Base-by-base conservation (phyloP, 2,797 vertebrate genomes). In the Chiroxiphia lanceolata region DNA sequence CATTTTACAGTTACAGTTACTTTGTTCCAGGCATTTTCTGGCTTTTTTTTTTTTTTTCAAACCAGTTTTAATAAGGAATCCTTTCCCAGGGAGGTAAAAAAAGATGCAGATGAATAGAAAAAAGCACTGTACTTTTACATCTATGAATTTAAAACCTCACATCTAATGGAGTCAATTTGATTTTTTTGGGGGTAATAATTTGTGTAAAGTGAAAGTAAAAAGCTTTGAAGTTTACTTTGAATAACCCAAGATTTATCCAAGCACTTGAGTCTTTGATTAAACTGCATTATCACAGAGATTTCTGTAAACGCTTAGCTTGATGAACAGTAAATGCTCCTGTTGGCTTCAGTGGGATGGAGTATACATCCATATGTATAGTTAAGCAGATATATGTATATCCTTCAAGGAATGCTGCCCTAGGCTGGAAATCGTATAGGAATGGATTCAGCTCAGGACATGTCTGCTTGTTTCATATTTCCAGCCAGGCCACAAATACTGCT, bases 1-100 rank as follows among this genome's bases (percentile, higher is more conserved):
- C 97, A 97, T 98, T 98, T 98, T 98, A 97, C 97, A 97, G 97
- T 97, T 98, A 97, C 96, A 98, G 97, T 98, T 97, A 97, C 97
- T 98, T 98, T 98, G 98, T 98, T 98, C 94, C 95, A 97, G 97
- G 97, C 97, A 6, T 97, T 98, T 94, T 97, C 93, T 83, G 91
- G 36, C 65, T 92, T 95, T 95, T 96, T 93, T 80, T 79, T 83
- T 79, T 79, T 86, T 91, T 91, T 78, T 61, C n/a, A 1, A 17
- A 92, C 72, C 77, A 96, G 96, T 93, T 97, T 97, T 97, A 97
- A 98, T 98, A 97, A 97, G 93, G 83, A 95, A 92, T 94, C 93
- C 88, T 94, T 96, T 89, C 89, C 95, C 77, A 94, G 77, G 5
- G 17, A 96, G 91, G 90, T 94, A 79, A 83, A 93, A 93, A 76